These are phyloP conservation scores for Thunnus albacares DNA, from an alignment of 2,797 vertebrate genomes.

Conservation along the genomic window DNA sequence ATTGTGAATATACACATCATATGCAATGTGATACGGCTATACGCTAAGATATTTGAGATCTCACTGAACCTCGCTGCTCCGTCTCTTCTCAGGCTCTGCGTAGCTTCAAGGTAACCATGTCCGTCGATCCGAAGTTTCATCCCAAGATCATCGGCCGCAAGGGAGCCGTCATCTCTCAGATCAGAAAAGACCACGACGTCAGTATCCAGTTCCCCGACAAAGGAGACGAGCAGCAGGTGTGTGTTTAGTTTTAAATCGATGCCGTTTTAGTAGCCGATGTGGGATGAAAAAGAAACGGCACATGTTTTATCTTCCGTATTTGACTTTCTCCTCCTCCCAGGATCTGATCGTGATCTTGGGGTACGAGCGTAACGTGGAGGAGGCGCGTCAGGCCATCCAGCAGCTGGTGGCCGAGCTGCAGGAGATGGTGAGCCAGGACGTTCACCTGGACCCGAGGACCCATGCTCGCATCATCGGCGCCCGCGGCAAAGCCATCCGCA, in stretches of 20 bases:
- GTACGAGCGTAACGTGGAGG: slow-evolving; percentile 86
- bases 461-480: slow-evolving; percentile 88
- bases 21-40: not conserved
- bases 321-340: slow-evolving; percentile 53
- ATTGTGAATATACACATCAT: too few species aligned
- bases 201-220: slow-evolving; percentile 89
- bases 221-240: slow-evolving; percentile 88
- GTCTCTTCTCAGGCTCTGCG: slow-evolving; percentile 81
- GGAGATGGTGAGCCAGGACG: slow-evolving; percentile 87
- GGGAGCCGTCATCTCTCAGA: slow-evolving; percentile 87
- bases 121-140: slow-evolving; percentile 87
- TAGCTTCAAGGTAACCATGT: slow-evolving; percentile 87
- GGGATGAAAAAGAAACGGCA: too few species aligned
- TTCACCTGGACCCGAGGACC: slow-evolving; percentile 85
- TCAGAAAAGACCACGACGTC: slow-evolving; percentile 88
- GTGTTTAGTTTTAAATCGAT: not conserved
- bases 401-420: slow-evolving; percentile 86
- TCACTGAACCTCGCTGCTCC: not conserved
- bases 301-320: not conserved
- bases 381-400: slow-evolving; percentile 83
- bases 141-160: slow-evolving; percentile 89
- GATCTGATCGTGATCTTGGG: slow-evolving; percentile 87
- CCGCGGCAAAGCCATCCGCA: slow-evolving; percentile 87
- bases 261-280: too few species aligned
- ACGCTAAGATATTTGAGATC: not conserved